These are phyloP conservation scores for Piscicola geometra DNA, from an alignment of 2,888 invertebrate genomes.

Conservation along the genomic window DNA sequence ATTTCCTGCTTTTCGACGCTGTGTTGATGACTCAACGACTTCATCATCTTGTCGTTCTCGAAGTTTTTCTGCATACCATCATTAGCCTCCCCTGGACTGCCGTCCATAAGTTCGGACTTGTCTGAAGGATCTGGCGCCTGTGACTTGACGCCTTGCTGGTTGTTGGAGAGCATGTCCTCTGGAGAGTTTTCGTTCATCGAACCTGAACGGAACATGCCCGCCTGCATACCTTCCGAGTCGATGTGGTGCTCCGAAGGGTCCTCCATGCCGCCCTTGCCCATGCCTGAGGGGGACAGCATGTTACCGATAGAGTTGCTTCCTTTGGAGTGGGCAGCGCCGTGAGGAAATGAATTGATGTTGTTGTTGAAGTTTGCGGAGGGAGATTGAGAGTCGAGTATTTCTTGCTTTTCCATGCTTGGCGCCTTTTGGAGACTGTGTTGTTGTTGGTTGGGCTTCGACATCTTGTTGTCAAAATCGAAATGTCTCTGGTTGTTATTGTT, in stretches of 20 bases:
- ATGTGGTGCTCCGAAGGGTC: not conserved
- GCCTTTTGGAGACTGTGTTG: constrained; percentile 2
- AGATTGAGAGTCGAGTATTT: not conserved
- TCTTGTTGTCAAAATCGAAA: not conserved
- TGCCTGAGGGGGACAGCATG: not conserved
- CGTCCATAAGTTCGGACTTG: not conserved
- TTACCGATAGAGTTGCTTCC: too few relatives aligned
- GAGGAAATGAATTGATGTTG: not conserved
- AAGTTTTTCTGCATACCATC: not conserved
- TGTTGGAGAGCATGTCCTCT: not conserved
- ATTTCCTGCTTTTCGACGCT: constrained; percentile 2
- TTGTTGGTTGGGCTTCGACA: not conserved
- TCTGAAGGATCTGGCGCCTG: not conserved
- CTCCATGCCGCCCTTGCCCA: too few relatives aligned
- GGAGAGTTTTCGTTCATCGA: not conserved
- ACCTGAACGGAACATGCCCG: not conserved
- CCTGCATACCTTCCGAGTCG: not conserved
- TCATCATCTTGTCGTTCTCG: too few relatives aligned
- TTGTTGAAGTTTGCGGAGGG: constrained; percentile 9
- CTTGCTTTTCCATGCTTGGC: not conserved
- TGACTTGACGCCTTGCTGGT: not conserved
- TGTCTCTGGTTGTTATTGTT: not conserved
- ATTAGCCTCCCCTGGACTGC: not conserved
- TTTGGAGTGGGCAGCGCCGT: too few relatives aligned
- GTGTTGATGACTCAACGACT: not conserved